phyloP scores from a whole-genome alignment of 2,113 vertebrate genomes.

The Syngnathus floridae region DNA sequence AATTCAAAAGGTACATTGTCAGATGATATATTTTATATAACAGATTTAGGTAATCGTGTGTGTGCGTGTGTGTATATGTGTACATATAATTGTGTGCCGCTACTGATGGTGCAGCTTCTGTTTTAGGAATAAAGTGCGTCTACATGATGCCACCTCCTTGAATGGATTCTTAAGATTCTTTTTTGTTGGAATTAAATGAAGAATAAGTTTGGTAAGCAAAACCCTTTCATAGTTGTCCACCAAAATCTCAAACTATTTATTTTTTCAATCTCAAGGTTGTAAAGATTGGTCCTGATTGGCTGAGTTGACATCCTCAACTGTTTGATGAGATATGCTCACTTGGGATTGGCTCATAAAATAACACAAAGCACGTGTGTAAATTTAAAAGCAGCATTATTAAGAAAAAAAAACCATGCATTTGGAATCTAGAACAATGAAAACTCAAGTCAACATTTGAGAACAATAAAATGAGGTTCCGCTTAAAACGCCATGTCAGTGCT shows the following conservation, averaged over 20 bases:
- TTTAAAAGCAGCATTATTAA: constrained; percentile 9
- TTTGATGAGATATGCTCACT: neutral
- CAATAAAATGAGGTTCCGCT: constrained; percentile 12
- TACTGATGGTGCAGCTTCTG: constrained; percentile 94
- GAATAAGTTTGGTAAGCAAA: too few species aligned
- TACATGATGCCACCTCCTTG: constrained; percentile 52
- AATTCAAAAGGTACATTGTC: constrained; percentile 90
- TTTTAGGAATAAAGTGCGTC: constrained; percentile 93
- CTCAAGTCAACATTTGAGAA: neutral
- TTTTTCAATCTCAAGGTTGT: neutral
- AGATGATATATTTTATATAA: constrained; percentile 98
- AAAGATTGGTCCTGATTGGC: neutral
- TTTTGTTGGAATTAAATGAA: neutral
- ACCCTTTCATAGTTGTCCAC: too few species aligned
- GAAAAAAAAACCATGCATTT: constrained; percentile 30
- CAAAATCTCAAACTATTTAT: too few species aligned
- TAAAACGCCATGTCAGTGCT: neutral
- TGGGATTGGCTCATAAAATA: neutral
- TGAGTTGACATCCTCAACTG: neutral
- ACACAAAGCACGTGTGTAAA: neutral
- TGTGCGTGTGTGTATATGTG: constrained; percentile 69
- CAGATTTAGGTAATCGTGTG: constrained; percentile 88
- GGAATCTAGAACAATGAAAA: constrained; percentile 12
- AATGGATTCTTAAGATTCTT: neutral
- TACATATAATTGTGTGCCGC: constrained; percentile 85